phyloP scores from a whole-genome alignment of 2,888 invertebrate genomes.

The Autographa pulchrina region DNA sequence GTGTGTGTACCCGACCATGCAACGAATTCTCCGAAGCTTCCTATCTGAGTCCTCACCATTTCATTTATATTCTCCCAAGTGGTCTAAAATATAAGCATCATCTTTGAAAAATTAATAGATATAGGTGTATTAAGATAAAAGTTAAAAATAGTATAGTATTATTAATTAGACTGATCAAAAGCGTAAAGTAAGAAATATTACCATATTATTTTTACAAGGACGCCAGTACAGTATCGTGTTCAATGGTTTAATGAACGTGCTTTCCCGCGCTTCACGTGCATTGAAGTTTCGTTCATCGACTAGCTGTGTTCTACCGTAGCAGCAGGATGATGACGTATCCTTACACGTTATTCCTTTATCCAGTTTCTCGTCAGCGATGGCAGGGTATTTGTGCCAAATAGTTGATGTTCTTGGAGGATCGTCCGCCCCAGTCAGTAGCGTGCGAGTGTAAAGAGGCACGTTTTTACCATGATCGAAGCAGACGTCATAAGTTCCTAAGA shows the following conservation, averaged over 20 bases:
- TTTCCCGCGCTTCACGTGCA: constrained; percentile 49
- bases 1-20: constrained; percentile 54
- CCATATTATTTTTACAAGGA: constrained; percentile 38
- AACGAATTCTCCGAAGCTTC: constrained; percentile 4
- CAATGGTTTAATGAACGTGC: constrained; percentile 56
- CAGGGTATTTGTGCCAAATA: constrained; percentile 44
- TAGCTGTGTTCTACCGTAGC: constrained; percentile 58
- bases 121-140: too few relatives aligned
- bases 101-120: too few relatives aligned
- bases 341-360: constrained; percentile 41
- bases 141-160: too few relatives aligned
- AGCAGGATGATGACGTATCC: constrained; percentile 30
- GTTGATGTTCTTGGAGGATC: constrained; percentile 2
- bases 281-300: constrained; percentile 52
- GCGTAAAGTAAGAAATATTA: constrained; percentile 22
- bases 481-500: constrained; percentile 54
- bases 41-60: constrained; percentile 24
- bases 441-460: constrained; percentile 48
- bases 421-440: constrained; percentile 24
- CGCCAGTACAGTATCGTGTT: constrained; percentile 55
- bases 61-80: constrained; percentile 48
- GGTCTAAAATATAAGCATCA: constrained; percentile 39
- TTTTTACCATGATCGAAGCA: constrained; percentile 50
- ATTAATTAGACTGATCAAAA: too few relatives aligned
- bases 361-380: constrained; percentile 15